Evolutionary conservation across 2,113 vertebrate genomes (phyloP).

Genomic region (Corythaixoides concolor): DNA sequence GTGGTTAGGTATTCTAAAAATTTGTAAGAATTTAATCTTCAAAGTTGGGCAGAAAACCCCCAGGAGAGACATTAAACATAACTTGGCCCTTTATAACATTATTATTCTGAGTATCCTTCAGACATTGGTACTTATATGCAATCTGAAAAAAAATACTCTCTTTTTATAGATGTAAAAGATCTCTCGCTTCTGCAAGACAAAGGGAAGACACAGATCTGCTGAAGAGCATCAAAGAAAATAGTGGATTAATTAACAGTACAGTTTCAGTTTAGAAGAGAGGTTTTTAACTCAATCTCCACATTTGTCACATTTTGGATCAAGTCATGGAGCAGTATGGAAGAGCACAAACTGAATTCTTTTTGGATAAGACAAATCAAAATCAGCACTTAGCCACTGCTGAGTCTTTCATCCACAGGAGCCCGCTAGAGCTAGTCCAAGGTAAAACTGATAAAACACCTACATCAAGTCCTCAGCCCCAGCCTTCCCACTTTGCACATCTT

Average conservation of each 20-base stretch:
- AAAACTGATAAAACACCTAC: background rate
- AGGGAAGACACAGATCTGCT: background rate
- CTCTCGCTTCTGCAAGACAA: background rate
- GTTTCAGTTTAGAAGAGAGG: background rate
- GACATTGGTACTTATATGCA: background rate
- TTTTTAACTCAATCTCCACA: background rate
- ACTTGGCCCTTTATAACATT: background rate
- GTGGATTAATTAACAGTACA: background rate
- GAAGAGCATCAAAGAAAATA: background rate
- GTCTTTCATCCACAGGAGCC: background rate
- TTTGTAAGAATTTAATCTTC: background rate
- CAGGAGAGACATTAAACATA: background rate
- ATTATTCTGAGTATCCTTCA: background rate
- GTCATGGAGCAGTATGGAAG: background rate
- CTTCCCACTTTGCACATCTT: background rate
- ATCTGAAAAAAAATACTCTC: background rate
- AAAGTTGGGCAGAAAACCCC: background rate
- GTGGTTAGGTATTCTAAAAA: background rate
- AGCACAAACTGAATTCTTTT: background rate
- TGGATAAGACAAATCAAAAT: background rate
- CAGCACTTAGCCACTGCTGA: background rate
- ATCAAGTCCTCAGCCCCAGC: rapidly evolving
- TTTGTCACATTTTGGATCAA: background rate
- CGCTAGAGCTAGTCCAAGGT: background rate
- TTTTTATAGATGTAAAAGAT: background rate